These are phyloP conservation scores for Phytoseiulus persimilis DNA, from an alignment of 2,888 invertebrate species.

Conservation along the genomic window DNA sequence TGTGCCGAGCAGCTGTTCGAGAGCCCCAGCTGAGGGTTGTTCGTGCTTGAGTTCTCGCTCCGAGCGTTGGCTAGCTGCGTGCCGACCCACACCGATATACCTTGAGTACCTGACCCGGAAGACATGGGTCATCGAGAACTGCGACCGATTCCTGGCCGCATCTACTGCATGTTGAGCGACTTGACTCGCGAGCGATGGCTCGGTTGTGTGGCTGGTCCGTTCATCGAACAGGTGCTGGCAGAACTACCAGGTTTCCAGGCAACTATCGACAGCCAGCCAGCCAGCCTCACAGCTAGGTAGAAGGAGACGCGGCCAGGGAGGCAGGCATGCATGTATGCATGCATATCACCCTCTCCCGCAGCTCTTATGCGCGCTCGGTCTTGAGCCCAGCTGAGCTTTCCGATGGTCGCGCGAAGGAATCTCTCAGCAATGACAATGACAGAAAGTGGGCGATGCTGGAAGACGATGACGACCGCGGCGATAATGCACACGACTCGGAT, in stretches of 20 bases:
- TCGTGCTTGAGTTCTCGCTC: neutral
- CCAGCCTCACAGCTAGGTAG: no score
- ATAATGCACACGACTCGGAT: neutral
- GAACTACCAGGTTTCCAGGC: neutral
- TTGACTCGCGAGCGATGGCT: no score
- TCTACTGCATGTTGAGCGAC: no score
- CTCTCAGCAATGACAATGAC: neutral
- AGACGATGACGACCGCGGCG: neutral
- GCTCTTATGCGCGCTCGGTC: neutral
- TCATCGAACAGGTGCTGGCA: no score
- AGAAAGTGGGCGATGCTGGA: neutral
- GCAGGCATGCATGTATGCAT: neutral
- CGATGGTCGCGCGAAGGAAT: neutral
- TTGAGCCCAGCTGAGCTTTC: neutral
- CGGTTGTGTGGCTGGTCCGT: no score
- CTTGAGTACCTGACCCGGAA: no score
- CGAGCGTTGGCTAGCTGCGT: no score
- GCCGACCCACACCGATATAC: no score
- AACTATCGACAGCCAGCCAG: neutral
- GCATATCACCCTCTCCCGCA: neutral
- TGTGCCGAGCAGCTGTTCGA: neutral
- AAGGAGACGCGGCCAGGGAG: neutral
- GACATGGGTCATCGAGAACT: no score
- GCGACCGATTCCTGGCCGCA: no score
- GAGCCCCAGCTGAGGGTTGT: neutral